Percentiles rank a stretch among this genome's conserved stretches.
phyloP scores from a whole-genome alignment of 2,113 vertebrate genomes.

The Ciconia stormi region DNA sequence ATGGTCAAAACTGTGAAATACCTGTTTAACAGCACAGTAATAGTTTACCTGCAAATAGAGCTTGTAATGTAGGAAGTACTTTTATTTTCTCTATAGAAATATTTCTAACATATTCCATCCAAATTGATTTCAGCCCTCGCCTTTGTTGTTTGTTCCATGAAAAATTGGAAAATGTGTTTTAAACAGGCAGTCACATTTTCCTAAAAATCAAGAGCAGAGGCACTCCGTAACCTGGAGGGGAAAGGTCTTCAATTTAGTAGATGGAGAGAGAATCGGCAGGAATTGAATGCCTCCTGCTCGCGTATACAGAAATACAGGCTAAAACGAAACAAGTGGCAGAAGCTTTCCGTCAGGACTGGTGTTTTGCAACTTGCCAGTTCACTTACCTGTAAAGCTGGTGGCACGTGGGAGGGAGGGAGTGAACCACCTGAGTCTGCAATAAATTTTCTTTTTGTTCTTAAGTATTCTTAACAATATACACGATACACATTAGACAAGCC shows the following conservation, averaged over 20 bases:
- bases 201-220: not conserved
- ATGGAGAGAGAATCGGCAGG: not conserved
- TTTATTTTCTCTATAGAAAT: not conserved
- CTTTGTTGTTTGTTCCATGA: not conserved
- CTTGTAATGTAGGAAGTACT: not conserved
- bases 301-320: not conserved
- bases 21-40: not conserved
- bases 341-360: not conserved
- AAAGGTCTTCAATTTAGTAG: not conserved
- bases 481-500: rapidly evolving
- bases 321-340: not conserved
- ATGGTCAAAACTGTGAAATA: not conserved
- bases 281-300: not conserved
- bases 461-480: not conserved
- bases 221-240: not conserved
- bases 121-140: not conserved
- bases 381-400: not conserved
- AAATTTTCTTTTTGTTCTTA: not conserved
- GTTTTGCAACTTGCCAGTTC: not conserved
- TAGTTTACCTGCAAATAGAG: not conserved
- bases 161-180: not conserved
- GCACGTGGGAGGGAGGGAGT: not conserved
- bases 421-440: not conserved
- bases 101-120: not conserved
- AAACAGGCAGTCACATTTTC: not conserved